These are phyloP conservation scores for Bicyclus anynana DNA, from an alignment of 1,140 invertebrate genomes.

Conservation along the genomic window DNA sequence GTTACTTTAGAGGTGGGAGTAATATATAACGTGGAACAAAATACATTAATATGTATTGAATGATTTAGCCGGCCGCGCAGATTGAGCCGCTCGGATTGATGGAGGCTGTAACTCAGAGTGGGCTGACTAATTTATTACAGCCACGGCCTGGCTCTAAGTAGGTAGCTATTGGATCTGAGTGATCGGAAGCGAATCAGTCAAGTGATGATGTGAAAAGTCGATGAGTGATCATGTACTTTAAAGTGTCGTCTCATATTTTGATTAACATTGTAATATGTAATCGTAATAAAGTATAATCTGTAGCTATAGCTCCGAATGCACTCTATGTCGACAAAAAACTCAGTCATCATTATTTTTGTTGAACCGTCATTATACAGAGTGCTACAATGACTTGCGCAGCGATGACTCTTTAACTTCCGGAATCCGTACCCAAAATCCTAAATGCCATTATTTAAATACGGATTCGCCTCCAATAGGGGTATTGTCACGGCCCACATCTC, in stretches of 20 bases:
- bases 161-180: not conserved
- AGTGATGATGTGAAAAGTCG: too few relatives aligned
- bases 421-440: not conserved
- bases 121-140: not conserved
- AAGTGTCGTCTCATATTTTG: too few relatives aligned
- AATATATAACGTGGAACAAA: not conserved
- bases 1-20: not conserved
- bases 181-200: too few relatives aligned
- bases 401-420: too few relatives aligned
- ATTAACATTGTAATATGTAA: too few relatives aligned
- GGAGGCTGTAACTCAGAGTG: not conserved
- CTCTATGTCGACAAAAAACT: too few relatives aligned
- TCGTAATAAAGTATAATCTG: too few relatives aligned
- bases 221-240: too few relatives aligned
- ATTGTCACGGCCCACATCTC: slow-evolving; percentile 10
- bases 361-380: too few relatives aligned
- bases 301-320: too few relatives aligned
- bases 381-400: too few relatives aligned
- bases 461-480: not conserved
- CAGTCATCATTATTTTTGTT: too few relatives aligned
- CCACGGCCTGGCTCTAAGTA: not conserved
- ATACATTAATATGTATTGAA: not conserved
- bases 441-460: not conserved
- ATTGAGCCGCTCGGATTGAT: not conserved
- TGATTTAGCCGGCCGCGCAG: not conserved